Conservation (phyloP, 2,113 vertebrate species). For the Camelus dromedarius region DNA sequence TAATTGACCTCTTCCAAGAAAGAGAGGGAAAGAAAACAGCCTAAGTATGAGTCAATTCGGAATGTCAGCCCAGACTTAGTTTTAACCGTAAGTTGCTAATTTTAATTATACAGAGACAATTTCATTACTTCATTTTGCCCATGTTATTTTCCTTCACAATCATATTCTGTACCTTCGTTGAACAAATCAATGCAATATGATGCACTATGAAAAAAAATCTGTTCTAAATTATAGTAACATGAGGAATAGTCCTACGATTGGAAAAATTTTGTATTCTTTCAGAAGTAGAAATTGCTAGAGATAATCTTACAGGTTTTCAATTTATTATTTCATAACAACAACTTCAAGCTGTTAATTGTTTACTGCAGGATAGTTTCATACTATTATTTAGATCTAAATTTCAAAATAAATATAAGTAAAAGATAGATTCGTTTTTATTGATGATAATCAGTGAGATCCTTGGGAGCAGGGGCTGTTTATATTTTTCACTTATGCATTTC, state of each 20-base stretch:
- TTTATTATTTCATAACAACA: conserved; percentile 40
- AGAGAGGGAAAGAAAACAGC: background rate
- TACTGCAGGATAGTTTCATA: background rate
- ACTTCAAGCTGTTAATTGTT: conserved; percentile 43
- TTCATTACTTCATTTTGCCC: conserved; percentile 55
- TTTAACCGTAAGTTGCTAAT: conserved; percentile 28
- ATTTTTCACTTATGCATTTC: background rate
- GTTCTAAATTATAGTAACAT: background rate
- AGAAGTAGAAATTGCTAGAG: conserved; percentile 44
- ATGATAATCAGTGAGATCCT: background rate
- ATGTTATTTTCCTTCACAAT: conserved; percentile 42
- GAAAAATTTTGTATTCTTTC: conserved; percentile 9
- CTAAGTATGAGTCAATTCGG: background rate
- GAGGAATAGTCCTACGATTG: background rate
- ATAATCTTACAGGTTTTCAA: conserved; percentile 34
- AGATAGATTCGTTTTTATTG: background rate
- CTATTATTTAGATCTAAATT: conserved; percentile 45
- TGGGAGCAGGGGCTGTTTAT: background rate
- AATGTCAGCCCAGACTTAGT: background rate
- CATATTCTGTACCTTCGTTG: conserved; percentile 53
- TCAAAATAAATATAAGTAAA: background rate
- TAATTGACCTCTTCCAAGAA: background rate
- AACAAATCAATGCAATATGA: conserved; percentile 45
- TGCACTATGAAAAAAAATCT: background rate
- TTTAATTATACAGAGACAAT: conserved; percentile 56